Conservation (phyloP, 2,797 vertebrate genomes). For the Enteromius anoplus region DNA sequence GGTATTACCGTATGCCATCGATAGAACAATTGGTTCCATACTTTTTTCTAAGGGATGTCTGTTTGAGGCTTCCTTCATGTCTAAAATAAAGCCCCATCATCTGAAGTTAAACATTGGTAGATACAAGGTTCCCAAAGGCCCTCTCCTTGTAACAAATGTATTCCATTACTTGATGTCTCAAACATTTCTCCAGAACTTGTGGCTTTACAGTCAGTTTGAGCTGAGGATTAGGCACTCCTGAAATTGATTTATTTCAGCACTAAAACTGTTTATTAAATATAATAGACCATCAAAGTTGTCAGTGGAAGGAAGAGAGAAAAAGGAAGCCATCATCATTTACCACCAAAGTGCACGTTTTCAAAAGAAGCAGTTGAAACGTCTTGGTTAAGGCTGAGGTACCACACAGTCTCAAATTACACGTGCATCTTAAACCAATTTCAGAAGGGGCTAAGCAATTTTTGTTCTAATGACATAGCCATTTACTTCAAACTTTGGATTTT, state of each 20-base stretch:
- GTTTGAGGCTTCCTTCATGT: background rate
- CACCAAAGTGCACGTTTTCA: conserved; percentile 69
- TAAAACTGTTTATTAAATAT: conserved; percentile 84
- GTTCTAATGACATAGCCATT: conserved; percentile 24
- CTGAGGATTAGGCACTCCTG: conserved; percentile 76
- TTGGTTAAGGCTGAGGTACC: conserved; percentile 67
- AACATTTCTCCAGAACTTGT: conserved; percentile 77
- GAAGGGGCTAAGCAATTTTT: conserved; percentile 64
- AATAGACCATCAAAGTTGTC: conserved; percentile 84
- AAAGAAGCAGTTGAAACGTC: conserved; percentile 65
- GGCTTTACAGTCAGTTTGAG: conserved; percentile 77
- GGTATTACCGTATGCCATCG: background rate
- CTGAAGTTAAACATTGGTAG: conserved; percentile 58
- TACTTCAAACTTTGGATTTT: conserved; percentile 20
- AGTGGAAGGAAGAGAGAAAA: conserved; percentile 64
- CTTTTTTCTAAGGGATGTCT: background rate
- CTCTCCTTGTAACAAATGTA: conserved; percentile 74
- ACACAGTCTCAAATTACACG: conserved; percentile 71
- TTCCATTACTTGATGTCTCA: conserved; percentile 78
- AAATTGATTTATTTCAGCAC: conserved; percentile 81
- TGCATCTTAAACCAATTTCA: conserved; percentile 56
- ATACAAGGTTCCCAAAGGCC: conserved; percentile 65
- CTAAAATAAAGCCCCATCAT: conserved; percentile 48
- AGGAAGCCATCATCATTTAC: conserved; percentile 61
- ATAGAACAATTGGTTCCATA: background rate